A percentile compares a stretch with the other conserved stretches of the same genome.
Conservation (phyloP, 2,888 invertebrate species). For the Amiota minor region DNA sequence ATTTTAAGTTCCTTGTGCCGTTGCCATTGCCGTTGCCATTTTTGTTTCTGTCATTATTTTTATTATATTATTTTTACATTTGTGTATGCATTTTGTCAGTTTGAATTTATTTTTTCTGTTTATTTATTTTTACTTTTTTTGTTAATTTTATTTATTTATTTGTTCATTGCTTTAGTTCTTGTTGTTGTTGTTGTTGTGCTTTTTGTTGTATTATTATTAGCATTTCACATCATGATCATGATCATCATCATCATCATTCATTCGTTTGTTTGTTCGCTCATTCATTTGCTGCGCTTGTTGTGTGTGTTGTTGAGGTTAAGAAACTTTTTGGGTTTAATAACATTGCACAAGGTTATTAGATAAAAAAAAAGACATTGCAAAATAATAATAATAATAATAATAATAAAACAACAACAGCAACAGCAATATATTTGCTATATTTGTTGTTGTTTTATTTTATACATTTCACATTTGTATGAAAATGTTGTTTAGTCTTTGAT, state of each 20-base stretch:
- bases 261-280: conserved; percentile 39
- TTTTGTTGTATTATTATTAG: conserved; percentile 52
- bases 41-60: conserved; percentile 23
- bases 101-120: conserved; percentile 27
- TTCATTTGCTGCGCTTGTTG: conserved; percentile 31
- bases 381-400: conserved; percentile 36
- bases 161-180: conserved; percentile 43
- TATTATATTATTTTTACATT: conserved; percentile 38
- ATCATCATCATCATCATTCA: conserved; percentile 29
- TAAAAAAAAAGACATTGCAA: conserved; percentile 64
- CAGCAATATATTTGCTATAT: conserved; percentile 1
- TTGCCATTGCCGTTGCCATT: conserved; percentile 29
- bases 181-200: conserved; percentile 24
- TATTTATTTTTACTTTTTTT: conserved; percentile 45
- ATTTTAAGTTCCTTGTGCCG: conserved; percentile 29
- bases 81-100: background rate
- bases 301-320: conserved; percentile 65
- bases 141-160: conserved; percentile 17
- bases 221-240: conserved; percentile 53
- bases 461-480: no score
- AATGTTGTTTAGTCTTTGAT: no score
- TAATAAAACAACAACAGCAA: no score
- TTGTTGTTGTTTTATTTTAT: background rate
- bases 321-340: conserved; percentile 74
- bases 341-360: conserved; percentile 73